Evolutionary conservation across 92 coral and sea anemone species (phyloP).

Genomic region (Isaurus tuberculatus): DNA sequence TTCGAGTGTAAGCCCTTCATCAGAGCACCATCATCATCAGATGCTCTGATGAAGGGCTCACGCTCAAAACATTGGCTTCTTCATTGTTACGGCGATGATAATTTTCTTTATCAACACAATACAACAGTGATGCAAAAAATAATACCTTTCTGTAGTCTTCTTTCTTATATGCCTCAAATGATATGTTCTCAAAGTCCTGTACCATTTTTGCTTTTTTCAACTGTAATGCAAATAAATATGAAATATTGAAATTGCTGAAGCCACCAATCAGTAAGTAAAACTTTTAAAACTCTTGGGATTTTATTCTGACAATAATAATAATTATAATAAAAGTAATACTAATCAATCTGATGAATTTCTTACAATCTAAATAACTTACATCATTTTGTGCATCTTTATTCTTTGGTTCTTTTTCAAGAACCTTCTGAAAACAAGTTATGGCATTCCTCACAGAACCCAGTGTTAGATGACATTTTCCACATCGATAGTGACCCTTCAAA

Average conservation of each 20-base stretch:
- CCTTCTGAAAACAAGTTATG: slow-evolving; percentile 75
- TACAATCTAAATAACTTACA: slow-evolving; percentile 64
- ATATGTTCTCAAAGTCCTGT: slow-evolving; percentile 86
- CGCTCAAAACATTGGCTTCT: too few relatives aligned
- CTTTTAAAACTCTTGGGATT: neutral
- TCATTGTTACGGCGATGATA: too few relatives aligned
- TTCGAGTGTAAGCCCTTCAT: too few relatives aligned
- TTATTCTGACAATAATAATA: too few relatives aligned
- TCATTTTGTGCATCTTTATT: slow-evolving; percentile 91
- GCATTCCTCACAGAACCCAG: slow-evolving; percentile 94
- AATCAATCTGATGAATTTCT: too few relatives aligned
- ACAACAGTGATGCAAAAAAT: neutral
- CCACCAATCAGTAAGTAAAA: neutral
- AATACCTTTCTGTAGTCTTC: slow-evolving; percentile 90
- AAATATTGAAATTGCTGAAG: neutral
- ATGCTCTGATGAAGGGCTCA: too few relatives aligned
- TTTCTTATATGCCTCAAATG: slow-evolving; percentile 91
- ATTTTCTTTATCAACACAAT: too few relatives aligned
- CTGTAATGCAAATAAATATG: slow-evolving; percentile 42
- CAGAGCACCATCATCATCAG: too few relatives aligned
- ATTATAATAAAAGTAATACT: too few relatives aligned
- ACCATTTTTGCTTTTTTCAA: slow-evolving; percentile 72
- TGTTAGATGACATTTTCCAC: slow-evolving; percentile 92
- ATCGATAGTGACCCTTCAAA: slow-evolving; percentile 90
- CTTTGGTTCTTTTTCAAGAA: slow-evolving; percentile 82